Evolutionary conservation across 2,888 invertebrate genomes (phyloP).

Genomic region (Sarcophaga subvicina): DNA sequence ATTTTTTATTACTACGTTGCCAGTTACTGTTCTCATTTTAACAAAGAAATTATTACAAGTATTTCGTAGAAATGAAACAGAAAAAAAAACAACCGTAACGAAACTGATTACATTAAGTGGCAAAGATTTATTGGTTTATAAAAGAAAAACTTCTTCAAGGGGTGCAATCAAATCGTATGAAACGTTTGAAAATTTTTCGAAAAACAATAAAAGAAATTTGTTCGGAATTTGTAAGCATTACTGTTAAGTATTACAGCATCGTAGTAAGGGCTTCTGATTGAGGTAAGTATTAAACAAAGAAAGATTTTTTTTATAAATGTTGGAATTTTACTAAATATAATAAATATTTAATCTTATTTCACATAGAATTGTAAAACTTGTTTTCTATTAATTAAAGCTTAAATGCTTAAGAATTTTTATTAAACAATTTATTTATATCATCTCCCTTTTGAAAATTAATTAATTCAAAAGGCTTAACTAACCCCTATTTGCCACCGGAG

Average conservation of each 20-base stretch:
- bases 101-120: constrained; percentile 9
- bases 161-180: background rate
- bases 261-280: background rate
- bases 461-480: too few species aligned
- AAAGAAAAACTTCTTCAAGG: background rate
- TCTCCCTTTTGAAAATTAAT: too few species aligned
- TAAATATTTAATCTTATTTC: too few species aligned
- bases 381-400: too few species aligned
- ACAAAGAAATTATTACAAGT: constrained; percentile 24
- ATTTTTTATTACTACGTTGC: background rate
- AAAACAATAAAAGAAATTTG: background rate
- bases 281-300: background rate
- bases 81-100: background rate
- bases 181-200: background rate
- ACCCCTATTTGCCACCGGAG: too few species aligned
- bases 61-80: background rate
- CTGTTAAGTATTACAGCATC: background rate
- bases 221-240: background rate
- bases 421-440: too few species aligned
- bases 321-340: too few species aligned
- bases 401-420: too few species aligned
- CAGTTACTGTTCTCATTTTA: background rate
- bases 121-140: constrained; percentile 14
- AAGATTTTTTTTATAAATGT: too few species aligned
- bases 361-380: too few species aligned